Evolutionary conservation across 2,888 invertebrate species (phyloP).

Genomic region (Gerris lacustris): DNA sequence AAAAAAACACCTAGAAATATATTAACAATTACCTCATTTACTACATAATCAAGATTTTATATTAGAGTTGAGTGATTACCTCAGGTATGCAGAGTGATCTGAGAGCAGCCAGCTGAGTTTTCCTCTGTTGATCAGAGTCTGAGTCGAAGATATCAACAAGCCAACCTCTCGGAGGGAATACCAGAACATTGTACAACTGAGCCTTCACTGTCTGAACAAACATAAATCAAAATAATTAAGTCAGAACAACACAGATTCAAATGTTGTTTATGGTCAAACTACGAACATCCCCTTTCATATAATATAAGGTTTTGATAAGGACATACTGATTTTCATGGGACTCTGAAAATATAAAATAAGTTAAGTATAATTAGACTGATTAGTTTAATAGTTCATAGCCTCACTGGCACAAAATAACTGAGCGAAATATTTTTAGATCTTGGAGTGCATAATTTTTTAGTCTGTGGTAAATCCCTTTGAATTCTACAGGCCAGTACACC

Average conservation of each 20-base stretch:
- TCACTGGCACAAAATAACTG: too few relatives aligned
- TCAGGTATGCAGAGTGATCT: slow-evolving; percentile 75
- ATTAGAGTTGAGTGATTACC: slow-evolving; percentile 31
- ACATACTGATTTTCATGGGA: background rate
- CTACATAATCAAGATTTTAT: too few relatives aligned
- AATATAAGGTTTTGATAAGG: background rate
- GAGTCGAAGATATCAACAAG: slow-evolving; percentile 52
- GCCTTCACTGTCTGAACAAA: slow-evolving; percentile 53
- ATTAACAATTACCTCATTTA: too few relatives aligned
- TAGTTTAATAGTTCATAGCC: too few relatives aligned
- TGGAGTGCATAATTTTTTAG: too few relatives aligned
- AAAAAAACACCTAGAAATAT: too few relatives aligned
- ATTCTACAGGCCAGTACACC: too few relatives aligned
- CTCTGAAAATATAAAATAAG: too few relatives aligned
- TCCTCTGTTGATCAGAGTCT: slow-evolving; percentile 44
- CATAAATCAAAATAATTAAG: slow-evolving; percentile 4
- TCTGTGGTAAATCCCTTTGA: too few relatives aligned
- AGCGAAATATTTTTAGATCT: too few relatives aligned
- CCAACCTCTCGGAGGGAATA: slow-evolving; percentile 87
- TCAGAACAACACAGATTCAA: background rate
- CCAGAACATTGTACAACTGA: slow-evolving; percentile 68
- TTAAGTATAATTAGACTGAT: too few relatives aligned
- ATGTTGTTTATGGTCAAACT: background rate
- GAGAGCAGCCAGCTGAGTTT: slow-evolving; percentile 59
- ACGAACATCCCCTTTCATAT: background rate